A percentile compares a stretch with the other conserved stretches of the same genome.
These are phyloP conservation scores for Lagodon rhomboides DNA, from an alignment of 2,797 vertebrate genomes.

Conservation along the genomic window DNA sequence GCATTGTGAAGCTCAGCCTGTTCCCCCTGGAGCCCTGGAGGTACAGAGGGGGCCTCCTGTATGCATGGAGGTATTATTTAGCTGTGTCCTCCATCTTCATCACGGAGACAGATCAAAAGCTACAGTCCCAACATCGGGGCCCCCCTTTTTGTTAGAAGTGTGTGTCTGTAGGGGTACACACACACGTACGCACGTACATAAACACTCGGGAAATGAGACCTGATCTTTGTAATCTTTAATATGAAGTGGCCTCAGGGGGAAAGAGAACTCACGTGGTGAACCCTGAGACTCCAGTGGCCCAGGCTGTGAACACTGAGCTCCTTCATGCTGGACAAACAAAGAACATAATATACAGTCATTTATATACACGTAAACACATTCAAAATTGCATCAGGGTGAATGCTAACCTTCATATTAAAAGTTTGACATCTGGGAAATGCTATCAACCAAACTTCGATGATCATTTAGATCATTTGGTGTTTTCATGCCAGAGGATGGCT, in stretches of 20 bases:
- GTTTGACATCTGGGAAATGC: too few relatives aligned
- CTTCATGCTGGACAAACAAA: too few relatives aligned
- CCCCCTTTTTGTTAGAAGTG: conserved; percentile 32
- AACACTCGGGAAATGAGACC: conserved; percentile 52
- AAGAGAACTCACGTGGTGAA: conserved; percentile 9
- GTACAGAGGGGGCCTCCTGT: conserved; percentile 59
- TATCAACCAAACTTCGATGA: too few relatives aligned
- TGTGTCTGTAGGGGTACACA: conserved; percentile 8
- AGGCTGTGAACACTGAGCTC: not conserved
- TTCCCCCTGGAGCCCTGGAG: conserved; percentile 73
- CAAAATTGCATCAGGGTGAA: too few relatives aligned
- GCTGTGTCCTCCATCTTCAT: conserved; percentile 61
- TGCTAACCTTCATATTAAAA: too few relatives aligned
- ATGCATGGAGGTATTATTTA: conserved; percentile 58
- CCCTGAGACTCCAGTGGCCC: conserved; percentile 12
- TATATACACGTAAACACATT: too few relatives aligned
- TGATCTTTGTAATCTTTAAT: conserved; percentile 39
- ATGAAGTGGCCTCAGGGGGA: conserved; percentile 25
- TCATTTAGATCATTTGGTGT: not conserved
- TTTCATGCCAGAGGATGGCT: not conserved
- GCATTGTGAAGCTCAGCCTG: conserved; percentile 70
- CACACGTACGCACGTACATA: conserved; percentile 25
- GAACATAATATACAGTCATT: too few relatives aligned
- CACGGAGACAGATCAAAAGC: conserved; percentile 63
- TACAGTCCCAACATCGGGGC: conserved; percentile 26